phyloP scores from a whole-genome alignment of 2,797 vertebrate species.

The Anguilla marmorata region DNA sequence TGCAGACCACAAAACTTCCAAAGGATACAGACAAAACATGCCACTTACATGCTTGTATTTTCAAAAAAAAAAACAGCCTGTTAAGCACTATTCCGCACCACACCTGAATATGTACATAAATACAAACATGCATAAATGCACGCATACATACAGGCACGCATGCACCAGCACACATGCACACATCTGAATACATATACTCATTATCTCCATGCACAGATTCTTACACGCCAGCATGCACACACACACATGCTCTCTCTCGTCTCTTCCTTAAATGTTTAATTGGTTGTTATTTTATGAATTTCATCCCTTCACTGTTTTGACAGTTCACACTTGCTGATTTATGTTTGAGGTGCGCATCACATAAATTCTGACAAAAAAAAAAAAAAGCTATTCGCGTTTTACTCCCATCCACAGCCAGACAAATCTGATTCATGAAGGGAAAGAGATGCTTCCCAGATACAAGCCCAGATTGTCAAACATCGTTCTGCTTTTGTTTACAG shows the following conservation, averaged over 20 bases:
- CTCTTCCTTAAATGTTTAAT: background rate
- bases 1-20: no score
- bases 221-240: slow-evolving; percentile 34
- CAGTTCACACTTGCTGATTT: background rate
- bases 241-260: background rate
- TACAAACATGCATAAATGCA: slow-evolving; percentile 1
- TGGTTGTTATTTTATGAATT: background rate
- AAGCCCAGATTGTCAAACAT: background rate
- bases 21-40: no score
- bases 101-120: background rate
- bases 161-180: slow-evolving; percentile 48
- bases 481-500: background rate
- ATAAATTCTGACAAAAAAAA: background rate
- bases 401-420: background rate
- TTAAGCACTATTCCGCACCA: background rate
- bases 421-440: background rate
- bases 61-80: no score
- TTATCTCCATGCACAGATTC: slow-evolving; percentile 27
- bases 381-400: background rate
- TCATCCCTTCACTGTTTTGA: background rate
- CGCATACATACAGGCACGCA: slow-evolving; percentile 41
- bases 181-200: slow-evolving; percentile 40
- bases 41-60: no score
- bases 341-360: background rate
- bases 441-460: background rate